Evolutionary conservation across 2,888 invertebrate genomes (phyloP), one percentile per base, ranked within the genome.

Genomic region (Mythimna lalbum): DNA sequence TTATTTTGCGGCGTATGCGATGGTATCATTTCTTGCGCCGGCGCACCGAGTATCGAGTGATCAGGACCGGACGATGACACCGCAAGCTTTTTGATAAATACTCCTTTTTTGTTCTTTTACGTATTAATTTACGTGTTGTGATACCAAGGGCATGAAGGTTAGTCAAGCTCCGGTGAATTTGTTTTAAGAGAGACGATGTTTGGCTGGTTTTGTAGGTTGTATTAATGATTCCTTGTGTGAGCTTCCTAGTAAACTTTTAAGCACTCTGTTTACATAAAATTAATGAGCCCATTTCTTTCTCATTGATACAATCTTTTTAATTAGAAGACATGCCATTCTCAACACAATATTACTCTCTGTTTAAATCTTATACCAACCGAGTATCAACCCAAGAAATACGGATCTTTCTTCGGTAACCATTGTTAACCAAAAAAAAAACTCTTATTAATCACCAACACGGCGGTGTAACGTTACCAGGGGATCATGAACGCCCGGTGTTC

Each of bases 11-110:
- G 59, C 53, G 70, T 61, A 68, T 71, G 76, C 77, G 86, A 86
- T 87, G 59, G 80, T 86, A 86, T 86, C 85, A 64, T 56, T 73
- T 67, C 73, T 73, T 77, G 80, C 77, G 83, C 82, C 79, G 76
- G 81, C 78, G 83, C 84, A 81, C 53, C 59, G 71, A 69, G 90
- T 93, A 93, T 93, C 93, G 88, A 90, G 85, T 91, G 91, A 92
- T 92, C 93, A 88, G 89, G 84, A 89, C 89, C 89, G 93, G 92
- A 88, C 94, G 93, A 95, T 94, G 95, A 94, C 94, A 93, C 91
- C 89, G 90, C 86, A 88, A 89, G 86, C 89, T 90, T 91, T 94
- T 94, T 92, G 93, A 94, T 94, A 93, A 91, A 91, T 88, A 86
- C 85, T 82, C 78, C 80, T 84, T 84, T 86, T 85, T 86, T 88